phyloP scores from a whole-genome alignment of 2,888 invertebrate species.

The Allygus modestus region DNA sequence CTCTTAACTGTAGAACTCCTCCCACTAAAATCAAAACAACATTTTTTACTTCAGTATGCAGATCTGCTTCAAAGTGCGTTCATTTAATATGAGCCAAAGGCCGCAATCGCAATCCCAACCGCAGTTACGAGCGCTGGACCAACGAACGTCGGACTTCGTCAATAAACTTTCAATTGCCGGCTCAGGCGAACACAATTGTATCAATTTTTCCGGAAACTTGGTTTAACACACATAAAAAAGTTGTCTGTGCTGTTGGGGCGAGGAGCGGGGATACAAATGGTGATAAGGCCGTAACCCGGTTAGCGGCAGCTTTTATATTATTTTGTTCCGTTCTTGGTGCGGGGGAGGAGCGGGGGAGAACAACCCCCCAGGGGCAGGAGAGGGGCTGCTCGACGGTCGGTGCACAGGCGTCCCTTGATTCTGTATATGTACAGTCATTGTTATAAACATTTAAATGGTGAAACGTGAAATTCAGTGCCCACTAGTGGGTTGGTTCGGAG shows the following conservation, averaged over 20 bases:
- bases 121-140: background rate
- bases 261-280: constrained; percentile 65
- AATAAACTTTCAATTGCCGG: constrained; percentile 53
- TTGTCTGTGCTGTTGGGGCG: constrained; percentile 21
- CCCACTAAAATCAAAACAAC: no score
- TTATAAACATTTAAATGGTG: constrained; percentile 1
- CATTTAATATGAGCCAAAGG: background rate
- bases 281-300: constrained; percentile 65
- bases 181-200: constrained; percentile 47
- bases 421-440: constrained; percentile 9
- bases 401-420: background rate
- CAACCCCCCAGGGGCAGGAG: constrained; percentile 24
- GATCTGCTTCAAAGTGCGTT: background rate
- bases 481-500: background rate
- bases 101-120: background rate
- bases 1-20: no score
- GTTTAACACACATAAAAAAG: constrained; percentile 57
- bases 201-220: constrained; percentile 59
- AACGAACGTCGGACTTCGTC: constrained; percentile 1
- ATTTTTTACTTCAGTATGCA: no score
- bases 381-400: constrained; percentile 7
- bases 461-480: background rate
- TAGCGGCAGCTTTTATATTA: constrained; percentile 66
- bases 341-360: constrained; percentile 15
- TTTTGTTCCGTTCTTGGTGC: constrained; percentile 64